Conservation (phyloP, 2,113 vertebrate genomes). For the Mystacornis crossleyi region DNA sequence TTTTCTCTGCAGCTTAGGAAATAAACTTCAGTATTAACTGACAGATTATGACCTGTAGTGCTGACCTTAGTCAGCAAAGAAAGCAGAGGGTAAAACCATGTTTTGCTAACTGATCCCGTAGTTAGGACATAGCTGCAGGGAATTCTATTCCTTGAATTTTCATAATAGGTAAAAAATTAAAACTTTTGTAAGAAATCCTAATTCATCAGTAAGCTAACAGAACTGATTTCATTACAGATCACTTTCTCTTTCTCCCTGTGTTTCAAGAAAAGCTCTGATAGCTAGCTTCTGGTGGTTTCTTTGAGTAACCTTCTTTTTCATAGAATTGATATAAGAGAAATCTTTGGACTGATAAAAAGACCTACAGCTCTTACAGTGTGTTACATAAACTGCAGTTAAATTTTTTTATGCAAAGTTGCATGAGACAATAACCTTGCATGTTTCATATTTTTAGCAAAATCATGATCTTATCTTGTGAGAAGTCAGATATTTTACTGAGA, state of each 20-base stretch:
- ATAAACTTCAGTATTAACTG: not conserved
- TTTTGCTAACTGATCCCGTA: not conserved
- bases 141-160: not conserved
- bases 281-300: rapidly evolving
- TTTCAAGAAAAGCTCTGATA: not conserved
- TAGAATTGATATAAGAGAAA: not conserved
- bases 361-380: not conserved
- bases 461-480: not conserved
- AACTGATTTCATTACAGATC: not conserved
- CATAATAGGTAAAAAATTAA: not conserved
- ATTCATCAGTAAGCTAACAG: not conserved
- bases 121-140: not conserved
- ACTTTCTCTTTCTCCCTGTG: not conserved
- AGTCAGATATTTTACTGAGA: not conserved
- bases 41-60: not conserved
- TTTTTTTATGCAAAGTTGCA: not conserved
- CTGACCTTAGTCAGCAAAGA: not conserved
- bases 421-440: not conserved
- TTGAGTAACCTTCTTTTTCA: not conserved
- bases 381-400: not conserved
- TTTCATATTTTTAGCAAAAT: not conserved
- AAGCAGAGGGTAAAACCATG: not conserved
- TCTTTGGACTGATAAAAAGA: not conserved
- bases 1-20: not conserved
- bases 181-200: not conserved